A percentile compares a stretch with the other conserved stretches of the same genome.
phyloP scores from a whole-genome alignment of 2,113 vertebrate genomes.

The Irena cyanogastra region DNA sequence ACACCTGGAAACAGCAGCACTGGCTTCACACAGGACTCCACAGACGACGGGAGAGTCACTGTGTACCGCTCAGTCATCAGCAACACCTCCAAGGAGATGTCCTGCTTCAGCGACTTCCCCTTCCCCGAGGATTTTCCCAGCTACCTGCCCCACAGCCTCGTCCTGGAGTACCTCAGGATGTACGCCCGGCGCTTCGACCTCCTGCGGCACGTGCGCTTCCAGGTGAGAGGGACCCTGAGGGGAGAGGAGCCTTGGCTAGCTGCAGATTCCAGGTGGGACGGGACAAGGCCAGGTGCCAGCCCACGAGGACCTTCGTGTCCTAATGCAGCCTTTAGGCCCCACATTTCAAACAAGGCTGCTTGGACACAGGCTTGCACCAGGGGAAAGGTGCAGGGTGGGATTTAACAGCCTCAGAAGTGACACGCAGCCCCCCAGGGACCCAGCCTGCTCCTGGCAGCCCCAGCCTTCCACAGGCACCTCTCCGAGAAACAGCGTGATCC shows the following conservation, averaged over 20 bases:
- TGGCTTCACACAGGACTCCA: slow-evolving; percentile 72
- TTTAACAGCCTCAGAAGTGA: neutral
- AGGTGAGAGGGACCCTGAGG: slow-evolving; percentile 67
- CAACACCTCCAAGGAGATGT: slow-evolving; percentile 93
- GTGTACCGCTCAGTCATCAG: slow-evolving; percentile 83
- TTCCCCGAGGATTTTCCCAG: slow-evolving; percentile 83
- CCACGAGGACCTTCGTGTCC: fast-evolving
- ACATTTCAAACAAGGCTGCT: neutral
- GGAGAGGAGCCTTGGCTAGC: neutral
- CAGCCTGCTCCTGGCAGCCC: neutral
- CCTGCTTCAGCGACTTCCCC: slow-evolving; percentile 90
- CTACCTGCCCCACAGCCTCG: slow-evolving; percentile 76
- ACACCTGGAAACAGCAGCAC: neutral
- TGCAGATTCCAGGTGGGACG: neutral
- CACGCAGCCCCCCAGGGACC: neutral
- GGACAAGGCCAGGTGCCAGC: fast-evolving
- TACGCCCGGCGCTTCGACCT: slow-evolving; percentile 81
- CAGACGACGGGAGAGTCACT: slow-evolving; percentile 52
- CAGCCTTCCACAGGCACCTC: neutral
- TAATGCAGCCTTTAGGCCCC: neutral
- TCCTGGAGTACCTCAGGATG: slow-evolving; percentile 81
- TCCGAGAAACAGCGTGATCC: fast-evolving
- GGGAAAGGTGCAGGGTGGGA: neutral
- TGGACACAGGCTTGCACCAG: neutral
- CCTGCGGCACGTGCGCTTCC: slow-evolving; percentile 76